Percentiles rank a stretch among this genome's conserved stretches.
phyloP scores from a whole-genome alignment of 2,888 invertebrate species.

The Leucania comma region DNA sequence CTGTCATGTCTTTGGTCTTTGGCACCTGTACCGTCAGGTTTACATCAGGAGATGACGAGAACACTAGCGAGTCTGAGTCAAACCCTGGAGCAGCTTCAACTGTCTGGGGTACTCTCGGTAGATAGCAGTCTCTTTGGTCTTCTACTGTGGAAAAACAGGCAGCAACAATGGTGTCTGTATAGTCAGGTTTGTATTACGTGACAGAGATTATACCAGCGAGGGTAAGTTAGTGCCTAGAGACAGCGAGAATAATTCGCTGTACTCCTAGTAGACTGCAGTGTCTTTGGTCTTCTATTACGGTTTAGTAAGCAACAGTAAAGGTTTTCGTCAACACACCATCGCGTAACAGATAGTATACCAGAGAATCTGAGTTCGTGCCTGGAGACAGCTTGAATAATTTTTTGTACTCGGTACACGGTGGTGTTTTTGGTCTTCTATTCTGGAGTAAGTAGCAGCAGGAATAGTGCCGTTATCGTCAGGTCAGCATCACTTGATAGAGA shows the following conservation, averaged over 20 bases:
- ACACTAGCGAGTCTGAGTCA: constrained; percentile 92
- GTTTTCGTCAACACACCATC: too few relatives aligned
- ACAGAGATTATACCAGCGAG: too few relatives aligned
- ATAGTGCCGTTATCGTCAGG: too few relatives aligned
- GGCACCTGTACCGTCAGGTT: too few relatives aligned
- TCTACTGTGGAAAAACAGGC: neutral
- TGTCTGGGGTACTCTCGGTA: constrained; percentile 97
- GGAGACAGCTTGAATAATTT: neutral
- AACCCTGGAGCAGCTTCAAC: constrained; percentile 97
- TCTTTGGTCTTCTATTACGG: neutral
- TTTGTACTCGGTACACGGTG: neutral
- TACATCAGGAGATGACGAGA: too few relatives aligned
- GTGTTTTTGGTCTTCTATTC: neutral
- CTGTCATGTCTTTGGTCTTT: too few relatives aligned
- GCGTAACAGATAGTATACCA: neutral
- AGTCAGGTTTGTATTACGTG: too few relatives aligned
- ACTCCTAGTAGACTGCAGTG: too few relatives aligned
- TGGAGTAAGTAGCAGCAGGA: too few relatives aligned
- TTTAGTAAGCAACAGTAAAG: neutral
- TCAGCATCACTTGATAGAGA: too few relatives aligned
- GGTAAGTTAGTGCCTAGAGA: too few relatives aligned
- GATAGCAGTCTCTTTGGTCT: neutral
- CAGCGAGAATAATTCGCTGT: too few relatives aligned
- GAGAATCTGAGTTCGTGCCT: neutral
- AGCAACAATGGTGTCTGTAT: constrained; percentile 93